Percentiles rank a stretch among this genome's conserved stretches.
phyloP scores from a whole-genome alignment of 2,797 vertebrate genomes.

The Aeoliscus strigatus region DNA sequence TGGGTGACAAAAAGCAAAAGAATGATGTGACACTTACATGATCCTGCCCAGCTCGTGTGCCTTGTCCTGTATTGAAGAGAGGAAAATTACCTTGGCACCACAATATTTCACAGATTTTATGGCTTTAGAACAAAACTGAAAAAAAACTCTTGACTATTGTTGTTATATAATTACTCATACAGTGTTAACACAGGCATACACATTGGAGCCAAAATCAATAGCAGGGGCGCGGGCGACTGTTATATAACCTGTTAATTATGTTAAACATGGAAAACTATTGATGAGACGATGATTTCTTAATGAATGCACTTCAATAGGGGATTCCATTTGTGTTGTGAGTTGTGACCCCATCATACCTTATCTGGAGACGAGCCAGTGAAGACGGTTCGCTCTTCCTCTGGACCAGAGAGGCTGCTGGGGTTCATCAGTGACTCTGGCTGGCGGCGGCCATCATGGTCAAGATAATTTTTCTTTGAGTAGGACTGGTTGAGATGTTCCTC shows the following conservation, averaged over 20 bases:
- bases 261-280: conserved; percentile 17
- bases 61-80: conserved; percentile 56
- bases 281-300: conserved; percentile 7
- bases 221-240: conserved; percentile 48
- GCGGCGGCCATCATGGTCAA: conserved; percentile 16
- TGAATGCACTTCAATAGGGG: conserved; percentile 1
- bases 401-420: conserved; percentile 41
- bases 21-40: conserved; percentile 61
- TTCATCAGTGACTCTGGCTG: conserved; percentile 42
- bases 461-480: conserved; percentile 13
- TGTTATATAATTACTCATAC: conserved; percentile 16
- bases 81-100: conserved; percentile 3
- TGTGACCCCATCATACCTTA: conserved; percentile 39
- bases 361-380: conserved; percentile 39
- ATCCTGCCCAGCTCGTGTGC: conserved; percentile 56
- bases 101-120: not conserved
- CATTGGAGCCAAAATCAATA: conserved; percentile 45
- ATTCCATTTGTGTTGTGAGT: conserved; percentile 6
- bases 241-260: conserved; percentile 39
- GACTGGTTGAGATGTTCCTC: conserved; percentile 4
- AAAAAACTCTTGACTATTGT: conserved; percentile 20
- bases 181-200: conserved; percentile 12
- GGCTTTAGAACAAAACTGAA: conserved; percentile 1
- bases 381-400: conserved; percentile 56
- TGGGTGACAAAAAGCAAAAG: not conserved